Evolutionary conservation across 2,797 vertebrate genomes (phyloP).

Genomic region (Hirundo rustica): DNA sequence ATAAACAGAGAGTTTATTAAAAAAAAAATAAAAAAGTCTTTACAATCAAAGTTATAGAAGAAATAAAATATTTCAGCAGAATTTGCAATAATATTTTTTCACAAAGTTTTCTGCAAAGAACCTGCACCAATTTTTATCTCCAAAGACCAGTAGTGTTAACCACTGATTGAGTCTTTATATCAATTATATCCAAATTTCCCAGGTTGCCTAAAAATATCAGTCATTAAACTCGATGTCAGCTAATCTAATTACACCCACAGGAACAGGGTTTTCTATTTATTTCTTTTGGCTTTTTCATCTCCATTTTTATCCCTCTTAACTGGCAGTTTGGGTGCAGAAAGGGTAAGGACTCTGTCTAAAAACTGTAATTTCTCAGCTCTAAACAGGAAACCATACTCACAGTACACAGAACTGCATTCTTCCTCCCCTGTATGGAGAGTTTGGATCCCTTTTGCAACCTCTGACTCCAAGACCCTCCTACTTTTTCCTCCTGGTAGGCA

Average conservation of each 20-base stretch:
- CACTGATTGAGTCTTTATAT: neutral
- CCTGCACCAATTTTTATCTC: neutral
- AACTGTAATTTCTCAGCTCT: neutral
- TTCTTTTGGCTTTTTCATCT: neutral
- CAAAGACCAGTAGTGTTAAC: neutral
- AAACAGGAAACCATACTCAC: neutral
- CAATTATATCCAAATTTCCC: neutral
- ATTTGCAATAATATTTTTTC: neutral
- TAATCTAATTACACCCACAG: neutral
- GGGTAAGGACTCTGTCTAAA: neutral
- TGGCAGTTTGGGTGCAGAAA: neutral
- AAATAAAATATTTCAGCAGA: neutral
- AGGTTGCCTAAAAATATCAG: neutral
- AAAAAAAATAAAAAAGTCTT: neutral
- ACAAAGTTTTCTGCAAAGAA: neutral
- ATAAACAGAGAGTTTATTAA: neutral
- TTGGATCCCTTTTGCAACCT: neutral
- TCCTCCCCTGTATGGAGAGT: accelerated
- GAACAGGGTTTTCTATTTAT: neutral
- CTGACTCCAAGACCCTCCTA: neutral
- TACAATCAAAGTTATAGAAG: neutral
- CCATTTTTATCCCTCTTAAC: neutral
- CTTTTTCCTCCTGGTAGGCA: neutral
- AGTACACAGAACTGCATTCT: neutral
- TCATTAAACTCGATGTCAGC: neutral